A percentile compares a stretch with the other conserved stretches of the same genome.
These are phyloP conservation scores for Eudemis profundana DNA, from an alignment of 2,888 invertebrate species.

Conservation along the genomic window DNA sequence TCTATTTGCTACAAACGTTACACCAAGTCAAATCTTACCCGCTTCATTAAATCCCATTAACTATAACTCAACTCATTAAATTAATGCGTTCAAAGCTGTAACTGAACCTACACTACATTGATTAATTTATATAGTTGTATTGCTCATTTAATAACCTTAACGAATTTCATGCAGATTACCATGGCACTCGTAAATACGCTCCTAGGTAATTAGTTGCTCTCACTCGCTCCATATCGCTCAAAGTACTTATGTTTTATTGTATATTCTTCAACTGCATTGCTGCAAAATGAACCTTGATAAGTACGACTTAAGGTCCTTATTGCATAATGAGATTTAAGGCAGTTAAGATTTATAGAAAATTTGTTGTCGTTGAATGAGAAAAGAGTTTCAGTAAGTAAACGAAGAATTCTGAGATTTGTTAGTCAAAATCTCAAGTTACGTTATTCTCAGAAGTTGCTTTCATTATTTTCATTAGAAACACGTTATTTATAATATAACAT, in stretches of 20 bases:
- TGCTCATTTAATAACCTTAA: slow-evolving; percentile 37
- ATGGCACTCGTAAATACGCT: slow-evolving; percentile 24
- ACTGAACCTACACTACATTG: slow-evolving; percentile 28
- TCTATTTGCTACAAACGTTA: no score
- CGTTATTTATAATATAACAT: background rate
- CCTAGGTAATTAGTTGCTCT: slow-evolving; percentile 31
- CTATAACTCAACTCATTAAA: slow-evolving; percentile 7
- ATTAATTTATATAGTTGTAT: slow-evolving; percentile 35
- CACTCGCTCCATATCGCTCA: slow-evolving; percentile 10
- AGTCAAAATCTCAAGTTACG: slow-evolving; percentile 30
- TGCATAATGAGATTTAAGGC: background rate
- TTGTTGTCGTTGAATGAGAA: background rate
- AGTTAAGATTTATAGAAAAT: background rate
- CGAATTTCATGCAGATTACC: slow-evolving; percentile 40
- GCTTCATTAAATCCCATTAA: slow-evolving; percentile 15
- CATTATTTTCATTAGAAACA: slow-evolving; percentile 23
- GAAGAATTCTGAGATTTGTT: slow-evolving; percentile 27
- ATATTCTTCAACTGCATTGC: background rate
- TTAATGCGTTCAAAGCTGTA: slow-evolving; percentile 4
- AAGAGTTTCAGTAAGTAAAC: background rate
- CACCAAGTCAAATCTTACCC: background rate
- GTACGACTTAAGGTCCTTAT: background rate
- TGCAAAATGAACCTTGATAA: background rate
- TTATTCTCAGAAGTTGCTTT: slow-evolving; percentile 7
- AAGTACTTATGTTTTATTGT: background rate